Base-by-base conservation (phyloP, 2,113 vertebrate species). In the Apeltes quadracus region DNA sequence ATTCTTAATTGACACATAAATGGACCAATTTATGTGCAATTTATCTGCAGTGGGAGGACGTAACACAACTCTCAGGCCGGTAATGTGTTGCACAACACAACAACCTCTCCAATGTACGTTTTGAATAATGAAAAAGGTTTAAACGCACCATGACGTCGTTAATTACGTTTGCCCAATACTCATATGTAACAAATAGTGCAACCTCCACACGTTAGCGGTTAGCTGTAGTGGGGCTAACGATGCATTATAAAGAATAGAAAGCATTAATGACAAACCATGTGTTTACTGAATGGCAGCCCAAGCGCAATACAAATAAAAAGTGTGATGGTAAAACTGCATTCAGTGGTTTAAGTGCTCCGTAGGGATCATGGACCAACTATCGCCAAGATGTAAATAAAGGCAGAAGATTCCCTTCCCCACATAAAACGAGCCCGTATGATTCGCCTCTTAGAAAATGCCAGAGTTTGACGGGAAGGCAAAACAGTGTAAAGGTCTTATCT, bases 401-500 rank as follows among this genome's bases (percentile, higher is more conserved):
- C 43, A 55, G 41, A 69, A 57, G 58, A 69, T 76, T 16, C 44
- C 2, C 22, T 61, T 51, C 25, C 57, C 20, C 29, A 73, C 84
- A 80, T 55, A 44, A 78, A 82, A 75, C 18, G 18, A 38, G 64
- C 38, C 10, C 27, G 3, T 70, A 69, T 70, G 54, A 85, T 61
- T 73, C 44, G 32, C 41, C 36, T 61, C 11, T 43, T 78, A 69
- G 86, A 62, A 91, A 91, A 91, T 91, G 83, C 82, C 90, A 91
- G 75, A 79, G 77, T 76, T 76, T 87, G 91, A 87, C 88, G 89
- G 86, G 72, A 82, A 81, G 70, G 78, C 75, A 85, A 87, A 90
- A 87, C 55, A 86, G 75, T 80, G 67, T 79, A 88, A 90, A 91
- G 87, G 90, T 87, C 87, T 90, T 82, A 89, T 91, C 87, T 79